A percentile compares a stretch with the other conserved stretches of the same genome.
Evolutionary conservation across 1,140 invertebrate species (phyloP).

Genomic region (Centruroides vittatus): DNA sequence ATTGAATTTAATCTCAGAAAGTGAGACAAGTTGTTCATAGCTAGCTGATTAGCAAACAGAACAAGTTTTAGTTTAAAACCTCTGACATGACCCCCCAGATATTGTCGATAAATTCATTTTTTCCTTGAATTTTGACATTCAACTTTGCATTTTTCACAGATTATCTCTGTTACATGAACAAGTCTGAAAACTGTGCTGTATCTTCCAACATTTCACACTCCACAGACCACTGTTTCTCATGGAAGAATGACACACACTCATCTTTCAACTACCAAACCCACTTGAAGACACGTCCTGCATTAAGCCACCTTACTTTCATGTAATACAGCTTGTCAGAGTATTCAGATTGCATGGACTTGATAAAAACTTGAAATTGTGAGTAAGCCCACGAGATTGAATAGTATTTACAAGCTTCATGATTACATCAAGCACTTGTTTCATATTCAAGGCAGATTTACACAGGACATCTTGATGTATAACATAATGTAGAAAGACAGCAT

Average conservation of each 20-base stretch:
- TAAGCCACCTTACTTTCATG: constrained; percentile 1
- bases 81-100: background rate
- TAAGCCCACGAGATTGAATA: constrained; percentile 1
- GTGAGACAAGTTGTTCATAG: background rate
- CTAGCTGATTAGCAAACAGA: background rate
- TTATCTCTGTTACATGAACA: too few relatives aligned
- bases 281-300: background rate
- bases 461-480: constrained; percentile 9
- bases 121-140: background rate
- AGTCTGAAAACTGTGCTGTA: background rate
- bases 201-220: constrained; percentile 1
- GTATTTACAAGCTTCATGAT: constrained; percentile 2
- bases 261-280: background rate
- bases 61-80: background rate
- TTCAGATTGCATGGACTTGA: constrained; percentile 1
- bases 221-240: constrained; percentile 3
- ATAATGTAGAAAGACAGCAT: constrained; percentile 4
- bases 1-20: background rate
- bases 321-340: background rate
- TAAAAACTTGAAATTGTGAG: background rate
- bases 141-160: background rate
- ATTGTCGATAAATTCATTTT: background rate
- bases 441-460: constrained; percentile 13
- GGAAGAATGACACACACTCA: background rate
- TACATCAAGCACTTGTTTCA: constrained; percentile 5